Evolutionary conservation across 2,797 vertebrate genomes (phyloP), one percentile per base, ranked within the genome.

Genomic region (Ambastaia sidthimunki): DNA sequence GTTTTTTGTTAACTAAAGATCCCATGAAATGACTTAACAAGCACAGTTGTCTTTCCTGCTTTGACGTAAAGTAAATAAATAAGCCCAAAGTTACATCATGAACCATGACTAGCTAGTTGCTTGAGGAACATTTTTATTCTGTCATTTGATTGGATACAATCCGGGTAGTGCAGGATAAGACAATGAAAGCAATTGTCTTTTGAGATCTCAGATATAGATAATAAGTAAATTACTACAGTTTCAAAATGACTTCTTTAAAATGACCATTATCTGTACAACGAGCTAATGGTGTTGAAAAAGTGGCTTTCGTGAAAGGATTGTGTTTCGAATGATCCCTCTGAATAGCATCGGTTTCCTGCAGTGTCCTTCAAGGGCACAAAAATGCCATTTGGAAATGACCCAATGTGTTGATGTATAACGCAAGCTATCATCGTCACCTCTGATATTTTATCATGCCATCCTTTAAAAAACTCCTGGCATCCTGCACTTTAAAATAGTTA

Each of bases 391-490:
- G 12, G 23, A 60, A 60, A 28, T 28, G 15, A 59, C 57, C 21
- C 25, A 63, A 16, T 63, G 60, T 63, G 28, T 60, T 60, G 25
- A 60, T 60, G 31, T 57, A 57, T 28, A 57, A 57, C 23, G 54
- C 54, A 23, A n/a, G 54, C 54, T 21, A 57, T 59, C 28, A 34
- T 63, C 25, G 7, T 7, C 60, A 63, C 15, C 28, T 78, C 59
- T 68, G 19, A 50, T 78, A 81, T 81, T 84, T 74, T 75, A 44
- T 71, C 66, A 55, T 28, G 31, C 65, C 31, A 25, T 37, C 82
- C 60, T 80, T 80, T 67, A 79, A 52, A 85, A 57, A 75, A 18
- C 13, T 60, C 15, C 37, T 4, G 9, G 25, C 18, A 25, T 37
- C 21, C 19, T 80, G 9, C 47, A 76, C 71, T 78, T 52, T 80